These are phyloP conservation scores for Ataeniobius toweri DNA, from an alignment of 2,797 vertebrate genomes.

Conservation along the genomic window DNA sequence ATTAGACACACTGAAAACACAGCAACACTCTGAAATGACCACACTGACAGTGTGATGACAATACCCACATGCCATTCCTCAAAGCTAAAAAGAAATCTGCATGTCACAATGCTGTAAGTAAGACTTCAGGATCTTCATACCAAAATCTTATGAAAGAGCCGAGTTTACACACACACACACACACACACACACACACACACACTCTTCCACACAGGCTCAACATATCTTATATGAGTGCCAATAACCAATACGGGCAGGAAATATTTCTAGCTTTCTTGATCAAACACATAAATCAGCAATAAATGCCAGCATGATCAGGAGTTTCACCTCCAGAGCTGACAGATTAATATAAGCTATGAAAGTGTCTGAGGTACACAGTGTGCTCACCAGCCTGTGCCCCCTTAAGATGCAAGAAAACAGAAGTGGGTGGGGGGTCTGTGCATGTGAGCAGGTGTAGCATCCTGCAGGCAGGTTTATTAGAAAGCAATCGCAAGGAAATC, in stretches of 20 bases:
- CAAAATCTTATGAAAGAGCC: background rate
- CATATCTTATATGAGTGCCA: background rate
- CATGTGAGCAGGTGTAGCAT: conserved; percentile 29
- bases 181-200: background rate
- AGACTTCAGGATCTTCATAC: background rate
- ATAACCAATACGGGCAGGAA: background rate
- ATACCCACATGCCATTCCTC: background rate
- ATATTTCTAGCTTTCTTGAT: background rate
- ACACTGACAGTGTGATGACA: background rate
- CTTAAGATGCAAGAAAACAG: conserved; percentile 1
- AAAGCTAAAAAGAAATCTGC: background rate
- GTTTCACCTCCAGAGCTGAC: background rate
- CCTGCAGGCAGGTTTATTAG: conserved; percentile 28
- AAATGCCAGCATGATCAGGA: background rate
- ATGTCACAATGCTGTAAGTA: background rate
- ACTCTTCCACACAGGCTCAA: background rate
- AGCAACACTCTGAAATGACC: background rate
- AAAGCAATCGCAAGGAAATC: conserved; percentile 37
- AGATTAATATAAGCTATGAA: conserved; percentile 27
- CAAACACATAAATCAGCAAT: conserved; percentile 7
- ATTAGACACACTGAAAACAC: background rate
- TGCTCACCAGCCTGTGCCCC: conserved; percentile 29
- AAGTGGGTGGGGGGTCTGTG: conserved; percentile 10
- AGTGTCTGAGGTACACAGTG: conserved; percentile 42
- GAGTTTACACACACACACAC: background rate